Percentiles rank a stretch among this genome's conserved stretches.
phyloP scores from a whole-genome alignment of 2,797 vertebrate genomes.

The Acridotheres tristis region DNA sequence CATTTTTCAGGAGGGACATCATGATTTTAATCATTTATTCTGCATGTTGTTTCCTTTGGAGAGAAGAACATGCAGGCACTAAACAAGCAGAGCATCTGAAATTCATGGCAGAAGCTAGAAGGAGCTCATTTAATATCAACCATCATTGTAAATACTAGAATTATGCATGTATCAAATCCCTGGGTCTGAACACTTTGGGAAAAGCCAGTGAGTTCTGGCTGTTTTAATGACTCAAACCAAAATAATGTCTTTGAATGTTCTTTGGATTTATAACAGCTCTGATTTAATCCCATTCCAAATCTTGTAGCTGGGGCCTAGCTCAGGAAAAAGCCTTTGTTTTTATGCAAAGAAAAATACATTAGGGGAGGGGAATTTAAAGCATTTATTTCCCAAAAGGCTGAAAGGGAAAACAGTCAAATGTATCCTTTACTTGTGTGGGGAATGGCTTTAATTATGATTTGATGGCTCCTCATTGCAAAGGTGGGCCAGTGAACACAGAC shows the following conservation, averaged over 20 bases:
- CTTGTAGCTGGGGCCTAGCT: neutral
- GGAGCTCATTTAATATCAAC: constrained; percentile 48
- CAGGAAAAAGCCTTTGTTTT: constrained; percentile 31
- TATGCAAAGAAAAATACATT: constrained; percentile 17
- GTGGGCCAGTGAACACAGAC: neutral
- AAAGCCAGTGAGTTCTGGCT: neutral
- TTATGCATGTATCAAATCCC: constrained; percentile 50
- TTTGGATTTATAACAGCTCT: neutral
- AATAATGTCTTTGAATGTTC: neutral
- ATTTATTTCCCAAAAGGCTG: neutral
- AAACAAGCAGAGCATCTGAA: constrained; percentile 41
- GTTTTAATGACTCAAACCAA: constrained; percentile 30
- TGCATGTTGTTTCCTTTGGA: constrained; percentile 61
- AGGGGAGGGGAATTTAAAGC: neutral
- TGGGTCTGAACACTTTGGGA: constrained; percentile 26
- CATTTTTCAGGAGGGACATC: constrained; percentile 62
- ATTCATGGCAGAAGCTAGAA: constrained; percentile 51
- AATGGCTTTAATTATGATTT: constrained; percentile 8
- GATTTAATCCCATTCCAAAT: constrained; percentile 29
- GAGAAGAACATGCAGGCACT: constrained; percentile 37
- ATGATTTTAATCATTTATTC: constrained; percentile 71
- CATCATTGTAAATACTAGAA: constrained; percentile 29
- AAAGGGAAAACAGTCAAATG: neutral
- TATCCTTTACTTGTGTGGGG: neutral
- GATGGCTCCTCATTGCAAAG: neutral